A percentile compares a stretch with the other conserved stretches of the same genome.
phyloP scores from a whole-genome alignment of 1,140 invertebrate genomes.

The Drosophila baimaii region DNA sequence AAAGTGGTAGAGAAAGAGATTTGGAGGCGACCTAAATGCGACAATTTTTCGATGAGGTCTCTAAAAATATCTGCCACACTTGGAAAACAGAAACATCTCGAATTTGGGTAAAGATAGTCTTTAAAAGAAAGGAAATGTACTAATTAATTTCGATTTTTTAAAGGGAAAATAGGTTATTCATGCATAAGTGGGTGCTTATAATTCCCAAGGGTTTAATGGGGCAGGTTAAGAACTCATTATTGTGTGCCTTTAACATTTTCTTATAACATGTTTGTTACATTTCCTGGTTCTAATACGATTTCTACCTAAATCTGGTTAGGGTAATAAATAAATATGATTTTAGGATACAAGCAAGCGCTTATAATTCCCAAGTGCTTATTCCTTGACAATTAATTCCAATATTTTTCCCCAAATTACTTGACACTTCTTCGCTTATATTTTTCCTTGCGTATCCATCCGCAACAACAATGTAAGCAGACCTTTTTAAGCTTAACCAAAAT shows the following conservation, averaged over 20 bases:
- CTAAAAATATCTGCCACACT: constrained; percentile 64
- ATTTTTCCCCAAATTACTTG: background rate
- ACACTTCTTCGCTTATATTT: background rate
- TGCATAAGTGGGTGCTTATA: background rate
- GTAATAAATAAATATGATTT: background rate
- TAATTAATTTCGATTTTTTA: background rate
- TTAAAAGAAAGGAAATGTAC: background rate
- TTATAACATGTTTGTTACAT: too few relatives aligned
- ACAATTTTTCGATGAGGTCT: constrained; percentile 24
- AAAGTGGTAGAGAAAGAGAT: constrained; percentile 23
- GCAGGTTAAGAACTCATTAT: background rate
- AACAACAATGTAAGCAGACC: constrained; percentile 62
- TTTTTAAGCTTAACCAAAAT: constrained; percentile 62
- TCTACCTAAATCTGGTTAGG: too few relatives aligned
- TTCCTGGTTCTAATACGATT: background rate
- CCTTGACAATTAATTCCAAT: background rate
- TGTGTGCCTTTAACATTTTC: background rate
- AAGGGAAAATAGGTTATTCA: background rate
- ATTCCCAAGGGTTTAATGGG: background rate
- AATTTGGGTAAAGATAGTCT: background rate
- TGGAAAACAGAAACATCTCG: constrained; percentile 5
- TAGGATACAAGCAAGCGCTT: background rate
- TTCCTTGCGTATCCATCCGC: background rate
- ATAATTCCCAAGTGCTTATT: background rate
- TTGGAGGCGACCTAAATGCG: constrained; percentile 41